Evolutionary conservation across 2,797 vertebrate genomes (phyloP).

Genomic region (Tauraco hartlaubi): DNA sequence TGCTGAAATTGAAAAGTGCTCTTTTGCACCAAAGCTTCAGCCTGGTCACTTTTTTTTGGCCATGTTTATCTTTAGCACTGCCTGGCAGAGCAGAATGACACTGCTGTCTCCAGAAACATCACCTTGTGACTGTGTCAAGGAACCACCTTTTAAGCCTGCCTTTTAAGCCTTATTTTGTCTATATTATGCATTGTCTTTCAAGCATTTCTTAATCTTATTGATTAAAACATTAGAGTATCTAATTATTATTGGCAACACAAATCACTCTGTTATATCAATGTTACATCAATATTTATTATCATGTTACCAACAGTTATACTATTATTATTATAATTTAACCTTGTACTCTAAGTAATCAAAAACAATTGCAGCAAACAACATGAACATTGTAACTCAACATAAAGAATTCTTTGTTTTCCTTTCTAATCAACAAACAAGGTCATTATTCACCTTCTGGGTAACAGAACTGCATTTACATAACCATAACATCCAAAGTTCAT

Average conservation of each 20-base stretch:
- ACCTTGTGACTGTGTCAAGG: not conserved
- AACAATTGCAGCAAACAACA: not conserved
- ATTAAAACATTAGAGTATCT: not conserved
- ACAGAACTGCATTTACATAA: not conserved
- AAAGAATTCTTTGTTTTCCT: not conserved
- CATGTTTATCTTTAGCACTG: not conserved
- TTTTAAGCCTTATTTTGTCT: not conserved
- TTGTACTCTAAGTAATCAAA: not conserved
- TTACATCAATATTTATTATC: not conserved
- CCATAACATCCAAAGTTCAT: not conserved
- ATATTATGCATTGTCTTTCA: not conserved
- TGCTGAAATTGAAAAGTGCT: not conserved
- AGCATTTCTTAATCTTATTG: constrained; percentile 1
- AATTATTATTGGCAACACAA: constrained; percentile 7
- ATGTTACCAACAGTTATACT: not conserved
- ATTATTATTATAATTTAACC: not conserved
- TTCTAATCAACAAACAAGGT: not conserved
- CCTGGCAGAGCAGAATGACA: not conserved
- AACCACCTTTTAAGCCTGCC: not conserved
- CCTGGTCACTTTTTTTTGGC: not conserved
- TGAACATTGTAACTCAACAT: not conserved
- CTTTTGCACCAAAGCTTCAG: not conserved
- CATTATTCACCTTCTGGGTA: not conserved
- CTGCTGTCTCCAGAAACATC: not conserved
- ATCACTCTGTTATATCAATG: not conserved